A percentile compares a stretch with the other conserved stretches of the same genome.
Conservation (phyloP, 2,888 invertebrate species). For the Oegoconia quadripuncta region DNA sequence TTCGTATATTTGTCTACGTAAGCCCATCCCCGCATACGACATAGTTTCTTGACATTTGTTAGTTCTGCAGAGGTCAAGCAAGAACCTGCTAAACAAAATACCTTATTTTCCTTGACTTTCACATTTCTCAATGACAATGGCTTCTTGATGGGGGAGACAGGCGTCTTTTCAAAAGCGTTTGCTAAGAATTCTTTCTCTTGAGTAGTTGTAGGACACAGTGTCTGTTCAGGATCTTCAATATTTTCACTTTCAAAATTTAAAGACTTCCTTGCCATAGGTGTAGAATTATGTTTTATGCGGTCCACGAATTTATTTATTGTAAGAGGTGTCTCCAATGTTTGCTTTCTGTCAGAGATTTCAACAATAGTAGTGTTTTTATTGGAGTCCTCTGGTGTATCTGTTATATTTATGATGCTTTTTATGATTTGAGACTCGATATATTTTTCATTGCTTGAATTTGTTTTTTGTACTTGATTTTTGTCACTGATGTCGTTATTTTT, state of each 20-base stretch:
- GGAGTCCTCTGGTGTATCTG: constrained; percentile 38
- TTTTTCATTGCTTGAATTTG: constrained; percentile 21
- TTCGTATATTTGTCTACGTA: constrained; percentile 51
- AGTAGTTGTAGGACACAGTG: constrained; percentile 53
- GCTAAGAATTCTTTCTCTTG: constrained; percentile 62
- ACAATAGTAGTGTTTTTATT: constrained; percentile 37
- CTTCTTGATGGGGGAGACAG: constrained; percentile 30
- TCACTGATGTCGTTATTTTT: too few relatives aligned
- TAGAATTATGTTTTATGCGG: constrained; percentile 60
- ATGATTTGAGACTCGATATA: constrained; percentile 19
- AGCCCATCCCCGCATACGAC: constrained; percentile 44
- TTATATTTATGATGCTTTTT: constrained; percentile 42
- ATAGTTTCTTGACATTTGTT: constrained; percentile 43
- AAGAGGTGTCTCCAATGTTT: constrained; percentile 49
- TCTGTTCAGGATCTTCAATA: constrained; percentile 42
- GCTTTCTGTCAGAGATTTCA: constrained; percentile 28
- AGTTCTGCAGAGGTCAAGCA: constrained; percentile 44
- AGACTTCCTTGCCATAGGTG: constrained; percentile 63
- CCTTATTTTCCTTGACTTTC: constrained; percentile 20
- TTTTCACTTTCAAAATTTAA: constrained; percentile 48
- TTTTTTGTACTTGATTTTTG: constrained; percentile 30
- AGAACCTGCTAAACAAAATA: constrained; percentile 53
- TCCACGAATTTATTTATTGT: constrained; percentile 58
- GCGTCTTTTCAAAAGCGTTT: constrained; percentile 56
- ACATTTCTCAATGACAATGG: constrained; percentile 22